A percentile compares a stretch with the other conserved stretches of the same genome.
Conservation (phyloP, 2,797 vertebrate species). For the Melanotaenia pygmaea region DNA sequence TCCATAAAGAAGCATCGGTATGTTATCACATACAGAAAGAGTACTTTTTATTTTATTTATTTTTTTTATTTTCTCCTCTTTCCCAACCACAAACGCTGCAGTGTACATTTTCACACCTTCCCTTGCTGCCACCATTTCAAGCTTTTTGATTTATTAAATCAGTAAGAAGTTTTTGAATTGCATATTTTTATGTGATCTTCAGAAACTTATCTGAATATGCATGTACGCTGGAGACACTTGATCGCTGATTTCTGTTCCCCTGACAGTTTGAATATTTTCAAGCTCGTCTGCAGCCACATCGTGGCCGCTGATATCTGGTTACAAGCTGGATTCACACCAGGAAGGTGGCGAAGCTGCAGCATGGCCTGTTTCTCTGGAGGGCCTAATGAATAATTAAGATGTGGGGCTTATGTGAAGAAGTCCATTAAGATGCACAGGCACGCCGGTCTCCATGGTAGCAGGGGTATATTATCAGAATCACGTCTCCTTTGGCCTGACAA, state of each 20-base stretch:
- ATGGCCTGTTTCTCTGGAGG: conserved; percentile 47
- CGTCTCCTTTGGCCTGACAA: conserved; percentile 41
- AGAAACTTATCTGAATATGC: too few species aligned
- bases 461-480: conserved; percentile 60
- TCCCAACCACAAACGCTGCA: neutral
- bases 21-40: too few species aligned
- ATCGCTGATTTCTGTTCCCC: conserved; percentile 25
- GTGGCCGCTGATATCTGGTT: conserved; percentile 28
- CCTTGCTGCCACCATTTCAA: neutral
- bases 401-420: conserved; percentile 66
- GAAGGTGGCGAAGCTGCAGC: conserved; percentile 35
- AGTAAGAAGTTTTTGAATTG: neutral
- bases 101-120: neutral
- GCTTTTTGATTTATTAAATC: neutral
- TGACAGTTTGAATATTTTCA: conserved; percentile 19
- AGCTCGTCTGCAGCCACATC: neutral
- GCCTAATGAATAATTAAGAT: conserved; percentile 78
- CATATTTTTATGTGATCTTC: too few species aligned
- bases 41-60: too few species aligned
- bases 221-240: neutral
- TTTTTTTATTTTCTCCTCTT: neutral
- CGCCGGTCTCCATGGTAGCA: conserved; percentile 72
- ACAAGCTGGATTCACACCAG: conserved; percentile 48
- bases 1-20: too few species aligned
- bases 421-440: conserved; percentile 79